phyloP scores from a whole-genome alignment of 2,113 vertebrate genomes.

The Limanda limanda region DNA sequence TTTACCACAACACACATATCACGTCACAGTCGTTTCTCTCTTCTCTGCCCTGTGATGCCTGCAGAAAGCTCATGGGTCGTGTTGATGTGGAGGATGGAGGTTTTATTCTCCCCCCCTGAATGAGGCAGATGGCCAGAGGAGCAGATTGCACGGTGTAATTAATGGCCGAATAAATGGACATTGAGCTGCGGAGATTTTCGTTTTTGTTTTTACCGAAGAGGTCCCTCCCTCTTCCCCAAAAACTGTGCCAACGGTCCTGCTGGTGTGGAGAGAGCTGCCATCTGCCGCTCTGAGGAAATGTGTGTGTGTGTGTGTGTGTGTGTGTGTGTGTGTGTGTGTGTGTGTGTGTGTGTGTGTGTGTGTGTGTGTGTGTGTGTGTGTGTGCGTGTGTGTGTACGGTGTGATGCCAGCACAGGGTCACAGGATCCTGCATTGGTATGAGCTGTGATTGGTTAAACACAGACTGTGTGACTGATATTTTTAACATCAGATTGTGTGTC shows the following conservation, averaged over 20 bases:
- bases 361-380: constrained; percentile 20
- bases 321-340: constrained; percentile 6
- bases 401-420: constrained; percentile 37
- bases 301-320: constrained; percentile 17
- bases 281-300: constrained; percentile 57
- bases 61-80: background rate
- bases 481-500: background rate
- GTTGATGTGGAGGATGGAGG: constrained; percentile 19
- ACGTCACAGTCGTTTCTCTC: background rate
- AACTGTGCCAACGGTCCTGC: constrained; percentile 63
- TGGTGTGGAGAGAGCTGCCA: constrained; percentile 54
- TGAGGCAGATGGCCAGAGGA: constrained; percentile 39
- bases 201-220: constrained; percentile 28
- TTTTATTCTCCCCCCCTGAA: constrained; percentile 16
- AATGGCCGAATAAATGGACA: constrained; percentile 44
- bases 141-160: constrained; percentile 54
- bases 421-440: constrained; percentile 14
- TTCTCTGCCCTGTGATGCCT: background rate
- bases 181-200: constrained; percentile 22
- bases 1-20: constrained; percentile 16
- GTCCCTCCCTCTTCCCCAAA: constrained; percentile 12
- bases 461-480: background rate
- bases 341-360: constrained; percentile 8
- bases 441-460: constrained; percentile 23
- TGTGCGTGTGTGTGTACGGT: constrained; percentile 1